Evolutionary conservation across 2,797 vertebrate species (phyloP).

Genomic region (Pseudochaenichthys georgianus): DNA sequence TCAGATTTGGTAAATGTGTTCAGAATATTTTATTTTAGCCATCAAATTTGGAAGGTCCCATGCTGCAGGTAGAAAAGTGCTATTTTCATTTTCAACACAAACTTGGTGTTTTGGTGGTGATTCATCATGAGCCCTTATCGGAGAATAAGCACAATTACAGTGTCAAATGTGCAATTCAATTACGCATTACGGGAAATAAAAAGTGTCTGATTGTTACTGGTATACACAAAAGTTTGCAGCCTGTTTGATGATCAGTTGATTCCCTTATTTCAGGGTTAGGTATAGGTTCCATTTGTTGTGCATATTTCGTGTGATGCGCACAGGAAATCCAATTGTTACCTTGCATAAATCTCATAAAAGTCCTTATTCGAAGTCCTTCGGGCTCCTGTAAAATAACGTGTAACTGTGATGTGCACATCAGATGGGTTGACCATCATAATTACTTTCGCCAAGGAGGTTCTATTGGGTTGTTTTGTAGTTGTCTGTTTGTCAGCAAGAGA

Average conservation of each 20-base stretch:
- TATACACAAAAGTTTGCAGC: not conserved
- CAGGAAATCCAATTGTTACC: not conserved
- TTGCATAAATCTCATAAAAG: not conserved
- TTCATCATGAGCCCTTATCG: not conserved
- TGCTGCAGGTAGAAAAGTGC: not conserved
- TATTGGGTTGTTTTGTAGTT: too few species aligned
- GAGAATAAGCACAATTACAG: not conserved
- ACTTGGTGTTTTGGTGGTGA: not conserved
- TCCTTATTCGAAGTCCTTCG: not conserved
- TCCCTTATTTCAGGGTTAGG: not conserved
- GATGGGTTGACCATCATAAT: not conserved
- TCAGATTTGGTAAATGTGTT: slow-evolving; percentile 1
- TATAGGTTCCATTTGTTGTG: not conserved
- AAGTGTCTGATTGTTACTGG: not conserved
- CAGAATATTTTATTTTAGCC: not conserved
- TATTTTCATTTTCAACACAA: not conserved
- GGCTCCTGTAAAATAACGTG: not conserved
- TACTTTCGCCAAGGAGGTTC: too few species aligned
- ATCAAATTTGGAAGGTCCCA: not conserved
- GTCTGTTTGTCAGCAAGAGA: too few species aligned
- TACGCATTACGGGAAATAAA: not conserved
- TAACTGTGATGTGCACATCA: not conserved
- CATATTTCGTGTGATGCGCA: not conserved
- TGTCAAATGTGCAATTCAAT: too few species aligned
- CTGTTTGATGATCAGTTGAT: not conserved